Percentiles rank a stretch among this genome's conserved stretches.
phyloP scores from a whole-genome alignment of 2,113 vertebrate genomes.

The Vombatus ursinus region DNA sequence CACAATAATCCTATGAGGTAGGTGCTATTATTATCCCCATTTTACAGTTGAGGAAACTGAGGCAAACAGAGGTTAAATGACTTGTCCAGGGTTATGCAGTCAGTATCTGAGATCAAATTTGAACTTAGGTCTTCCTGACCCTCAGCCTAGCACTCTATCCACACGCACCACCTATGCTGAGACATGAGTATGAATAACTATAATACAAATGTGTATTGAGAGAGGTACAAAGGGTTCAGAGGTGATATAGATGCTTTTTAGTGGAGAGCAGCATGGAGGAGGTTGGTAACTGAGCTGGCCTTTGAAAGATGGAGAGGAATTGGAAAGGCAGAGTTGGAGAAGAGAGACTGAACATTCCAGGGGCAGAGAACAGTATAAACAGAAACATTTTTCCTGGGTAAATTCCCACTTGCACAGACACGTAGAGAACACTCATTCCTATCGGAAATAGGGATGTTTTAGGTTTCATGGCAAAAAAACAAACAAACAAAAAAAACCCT shows the following conservation, averaged over 20 bases:
- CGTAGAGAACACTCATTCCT: neutral
- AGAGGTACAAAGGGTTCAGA: neutral
- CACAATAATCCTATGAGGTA: neutral
- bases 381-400: neutral
- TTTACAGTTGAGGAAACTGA: neutral
- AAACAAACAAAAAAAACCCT: neutral
- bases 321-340: neutral
- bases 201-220: neutral
- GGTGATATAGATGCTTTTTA: neutral
- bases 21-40: neutral
- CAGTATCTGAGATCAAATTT: neutral
- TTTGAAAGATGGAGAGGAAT: neutral
- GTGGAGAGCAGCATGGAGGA: neutral
- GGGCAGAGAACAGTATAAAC: neutral
- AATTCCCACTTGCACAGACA: neutral
- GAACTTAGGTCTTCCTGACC: neutral
- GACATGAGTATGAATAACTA: neutral
- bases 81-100: neutral
- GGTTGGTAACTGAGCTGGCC: neutral
- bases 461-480: constrained; percentile 31
- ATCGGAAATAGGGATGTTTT: neutral
- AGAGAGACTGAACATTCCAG: neutral
- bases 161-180: neutral
- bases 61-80: neutral
- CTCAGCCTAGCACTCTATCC: neutral